Evolutionary conservation across 1,140 invertebrate species (phyloP).

Genomic region (Parapsyche elsis): DNA sequence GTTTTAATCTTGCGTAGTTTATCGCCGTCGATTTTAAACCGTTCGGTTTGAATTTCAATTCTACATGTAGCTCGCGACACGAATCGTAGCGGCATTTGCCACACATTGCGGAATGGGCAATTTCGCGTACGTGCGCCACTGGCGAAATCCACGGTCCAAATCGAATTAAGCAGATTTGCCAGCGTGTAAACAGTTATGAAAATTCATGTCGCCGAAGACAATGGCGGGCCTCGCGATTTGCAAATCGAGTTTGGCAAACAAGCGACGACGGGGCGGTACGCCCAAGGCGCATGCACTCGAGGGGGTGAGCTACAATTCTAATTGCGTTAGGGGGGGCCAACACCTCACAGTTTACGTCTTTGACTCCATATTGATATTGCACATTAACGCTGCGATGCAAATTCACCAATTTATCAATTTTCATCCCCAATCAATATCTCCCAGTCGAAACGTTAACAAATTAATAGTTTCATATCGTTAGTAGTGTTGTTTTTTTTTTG

Average conservation of each 20-base stretch:
- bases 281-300: background rate
- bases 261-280: background rate
- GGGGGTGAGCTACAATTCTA: background rate
- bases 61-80: too few species aligned
- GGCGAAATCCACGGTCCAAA: background rate
- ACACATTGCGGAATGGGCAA: background rate
- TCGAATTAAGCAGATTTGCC: conserved; percentile 35
- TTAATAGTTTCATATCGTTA: too few species aligned
- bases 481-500: too few species aligned
- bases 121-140: conserved; percentile 21
- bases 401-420: too few species aligned
- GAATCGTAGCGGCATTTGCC: too few species aligned
- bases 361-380: conserved; percentile 15
- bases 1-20: too few species aligned
- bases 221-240: conserved; percentile 20
- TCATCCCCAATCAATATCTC: too few species aligned
- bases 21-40: too few species aligned
- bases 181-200: conserved; percentile 38
- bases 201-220: conserved; percentile 30
- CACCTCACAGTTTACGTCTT: background rate
- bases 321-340: background rate
- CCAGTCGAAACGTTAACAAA: too few species aligned
- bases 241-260: conserved; percentile 26
- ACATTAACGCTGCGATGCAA: background rate
- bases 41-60: too few species aligned